Percentiles rank a stretch among this genome's conserved stretches.
phyloP scores from a whole-genome alignment of 2,113 vertebrate species.

The Hyaena hyaena region DNA sequence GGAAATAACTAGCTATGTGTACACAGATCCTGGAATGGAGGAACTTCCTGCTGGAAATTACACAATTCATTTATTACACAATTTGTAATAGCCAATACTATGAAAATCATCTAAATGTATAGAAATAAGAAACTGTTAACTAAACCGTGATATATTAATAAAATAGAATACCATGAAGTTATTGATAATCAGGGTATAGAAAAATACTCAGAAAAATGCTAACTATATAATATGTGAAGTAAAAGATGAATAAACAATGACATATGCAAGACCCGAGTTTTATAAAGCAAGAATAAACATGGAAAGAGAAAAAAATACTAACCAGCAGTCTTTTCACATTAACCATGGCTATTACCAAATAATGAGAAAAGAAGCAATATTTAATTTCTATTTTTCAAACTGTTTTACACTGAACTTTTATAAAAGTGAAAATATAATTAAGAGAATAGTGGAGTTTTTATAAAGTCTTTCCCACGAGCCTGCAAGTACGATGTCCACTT shows the following conservation, averaged over 20 bases:
- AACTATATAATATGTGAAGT: background rate
- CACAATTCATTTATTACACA: background rate
- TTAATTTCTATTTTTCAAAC: conserved; percentile 5
- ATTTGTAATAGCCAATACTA: background rate
- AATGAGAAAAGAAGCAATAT: background rate
- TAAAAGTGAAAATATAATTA: background rate
- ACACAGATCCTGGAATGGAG: background rate
- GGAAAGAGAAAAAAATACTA: background rate
- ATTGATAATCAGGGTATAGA: background rate
- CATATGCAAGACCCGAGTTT: background rate
- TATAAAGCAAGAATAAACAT: conserved; percentile 14
- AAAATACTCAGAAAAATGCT: conserved; percentile 20
- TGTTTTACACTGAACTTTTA: conserved; percentile 22
- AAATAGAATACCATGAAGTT: background rate
- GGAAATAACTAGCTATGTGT: background rate
- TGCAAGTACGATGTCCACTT: background rate
- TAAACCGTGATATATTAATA: background rate
- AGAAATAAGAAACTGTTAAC: background rate
- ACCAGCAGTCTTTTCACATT: background rate
- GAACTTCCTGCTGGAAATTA: background rate
- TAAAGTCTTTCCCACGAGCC: background rate
- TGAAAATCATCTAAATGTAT: background rate
- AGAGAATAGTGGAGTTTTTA: background rate
- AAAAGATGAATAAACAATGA: background rate
- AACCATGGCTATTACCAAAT: background rate